Evolutionary conservation across 1,140 invertebrate species (phyloP), one percentile per base, ranked within the genome.

Genomic region (Belonocnema kinseyi): DNA sequence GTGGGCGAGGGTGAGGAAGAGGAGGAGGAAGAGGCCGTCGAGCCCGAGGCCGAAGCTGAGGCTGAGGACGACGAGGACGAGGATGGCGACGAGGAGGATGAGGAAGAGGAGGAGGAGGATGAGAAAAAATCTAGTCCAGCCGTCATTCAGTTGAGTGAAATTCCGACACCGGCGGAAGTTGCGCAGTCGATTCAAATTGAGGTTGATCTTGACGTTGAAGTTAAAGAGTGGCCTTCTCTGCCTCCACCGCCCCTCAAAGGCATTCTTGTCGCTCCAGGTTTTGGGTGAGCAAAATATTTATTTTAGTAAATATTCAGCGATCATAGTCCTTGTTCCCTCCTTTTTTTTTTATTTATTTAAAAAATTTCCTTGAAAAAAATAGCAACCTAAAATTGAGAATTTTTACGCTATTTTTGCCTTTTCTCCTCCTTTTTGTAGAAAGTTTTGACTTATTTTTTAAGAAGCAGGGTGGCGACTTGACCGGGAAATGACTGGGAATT

Each of bases 261-360:
- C 26, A 93, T 93, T 72, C 85, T 93, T 16, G 88, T 93, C 50
- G 88, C 90, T 21, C 85, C 91, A 61, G 90, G 92, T 53, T 91
- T 92, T 84, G 89, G 92, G 92, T 91, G 86, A 83, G 51, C 4
- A 5, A 33, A 33, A 3, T 2, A 3, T 33, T 4, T 33, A 0
- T 33, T 33, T 33, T 3, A 33, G 26, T 33, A 33, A 3, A 33
- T 5, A 33, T 33, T 33, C 5, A 5, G 26, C 3, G 26, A 33
- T 5, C 26, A 33, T 4, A 33, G 26, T 33, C 26, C 26, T 26
- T n/a, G n/a, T n/a, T n/a, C n/a, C n/a, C n/a, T 1, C 3, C 26
- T 3, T 3, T 3, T 33, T 33, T 33, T 33, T 33, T 33, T 4
- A 2, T 4, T 33, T 26, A 26, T 26, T 26, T 26, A 3, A 26